A percentile compares a stretch with the other conserved stretches of the same genome.
Conservation (phyloP, 2,888 invertebrate species). For the Thelaira solivaga region DNA sequence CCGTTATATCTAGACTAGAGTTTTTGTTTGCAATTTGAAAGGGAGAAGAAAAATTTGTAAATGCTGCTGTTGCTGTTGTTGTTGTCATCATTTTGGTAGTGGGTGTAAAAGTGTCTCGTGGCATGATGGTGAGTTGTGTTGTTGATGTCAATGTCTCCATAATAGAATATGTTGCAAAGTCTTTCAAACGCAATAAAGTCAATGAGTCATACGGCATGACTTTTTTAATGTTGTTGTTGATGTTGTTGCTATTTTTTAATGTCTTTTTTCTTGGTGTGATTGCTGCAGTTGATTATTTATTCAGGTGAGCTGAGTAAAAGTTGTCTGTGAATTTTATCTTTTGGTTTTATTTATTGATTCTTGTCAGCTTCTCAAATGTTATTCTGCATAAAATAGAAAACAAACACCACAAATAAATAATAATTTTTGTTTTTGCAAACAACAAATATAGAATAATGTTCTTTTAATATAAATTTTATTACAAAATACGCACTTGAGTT, state of each 20-base stretch:
- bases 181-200: background rate
- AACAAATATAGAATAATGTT: too few relatives aligned
- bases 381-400: too few relatives aligned
- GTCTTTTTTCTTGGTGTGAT: background rate
- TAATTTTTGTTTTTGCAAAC: too few relatives aligned
- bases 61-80: too few relatives aligned
- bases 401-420: too few relatives aligned
- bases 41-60: background rate
- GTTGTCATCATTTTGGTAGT: background rate
- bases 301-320: too few relatives aligned
- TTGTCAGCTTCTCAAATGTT: too few relatives aligned
- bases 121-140: background rate
- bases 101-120: background rate
- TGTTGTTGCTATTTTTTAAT: background rate
- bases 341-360: too few relatives aligned
- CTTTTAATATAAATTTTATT: too few relatives aligned
- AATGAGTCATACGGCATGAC: background rate
- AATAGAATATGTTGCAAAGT: background rate
- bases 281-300: too few relatives aligned
- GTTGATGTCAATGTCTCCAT: background rate
- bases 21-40: conserved; percentile 7
- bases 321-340: too few relatives aligned
- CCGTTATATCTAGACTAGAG: conserved; percentile 64
- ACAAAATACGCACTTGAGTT: too few relatives aligned
- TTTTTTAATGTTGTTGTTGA: background rate